A percentile compares a stretch with the other conserved stretches of the same genome.
These are phyloP conservation scores for Diadumene lineata DNA, from an alignment of 92 coral and sea anemone species.

Conservation along the genomic window DNA sequence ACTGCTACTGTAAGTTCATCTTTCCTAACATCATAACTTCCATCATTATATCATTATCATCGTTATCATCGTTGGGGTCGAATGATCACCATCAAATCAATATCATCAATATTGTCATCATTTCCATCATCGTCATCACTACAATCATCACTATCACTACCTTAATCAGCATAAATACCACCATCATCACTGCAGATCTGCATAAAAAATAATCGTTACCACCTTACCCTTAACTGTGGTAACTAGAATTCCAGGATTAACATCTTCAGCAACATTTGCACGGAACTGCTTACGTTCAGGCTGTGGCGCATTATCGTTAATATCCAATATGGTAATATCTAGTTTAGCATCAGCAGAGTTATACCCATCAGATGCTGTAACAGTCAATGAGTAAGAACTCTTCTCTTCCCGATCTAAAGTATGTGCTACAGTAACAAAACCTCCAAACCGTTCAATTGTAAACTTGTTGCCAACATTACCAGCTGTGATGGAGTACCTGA, in stretches of 20 bases:
- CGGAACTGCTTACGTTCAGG: slow-evolving; percentile 81
- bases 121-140: slow-evolving; percentile 4
- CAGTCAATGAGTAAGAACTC: slow-evolving; percentile 51
- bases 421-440: slow-evolving; percentile 58
- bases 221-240: slow-evolving; percentile 81
- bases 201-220: too few species aligned
- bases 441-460: slow-evolving; percentile 50
- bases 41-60: too few species aligned
- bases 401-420: slow-evolving; percentile 64
- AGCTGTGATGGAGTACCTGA: slow-evolving; percentile 31
- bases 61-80: too few species aligned
- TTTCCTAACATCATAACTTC: too few species aligned
- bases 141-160: not conserved
- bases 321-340: slow-evolving; percentile 59
- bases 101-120: not conserved
- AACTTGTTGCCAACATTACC: slow-evolving; percentile 85
- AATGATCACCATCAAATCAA: not conserved
- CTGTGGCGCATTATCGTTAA: slow-evolving; percentile 87
- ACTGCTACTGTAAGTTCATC: too few species aligned
- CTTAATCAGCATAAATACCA: not conserved
- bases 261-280: slow-evolving; percentile 73
- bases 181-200: slow-evolving; percentile 1
- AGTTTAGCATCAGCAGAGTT: slow-evolving; percentile 60
- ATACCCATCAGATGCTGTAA: slow-evolving; percentile 77
- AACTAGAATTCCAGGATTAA: slow-evolving; percentile 56